Percentiles rank a stretch among this genome's conserved stretches.
Conservation (phyloP, 2,888 invertebrate species). For the Ashinkailepas kermadecensis region DNA sequence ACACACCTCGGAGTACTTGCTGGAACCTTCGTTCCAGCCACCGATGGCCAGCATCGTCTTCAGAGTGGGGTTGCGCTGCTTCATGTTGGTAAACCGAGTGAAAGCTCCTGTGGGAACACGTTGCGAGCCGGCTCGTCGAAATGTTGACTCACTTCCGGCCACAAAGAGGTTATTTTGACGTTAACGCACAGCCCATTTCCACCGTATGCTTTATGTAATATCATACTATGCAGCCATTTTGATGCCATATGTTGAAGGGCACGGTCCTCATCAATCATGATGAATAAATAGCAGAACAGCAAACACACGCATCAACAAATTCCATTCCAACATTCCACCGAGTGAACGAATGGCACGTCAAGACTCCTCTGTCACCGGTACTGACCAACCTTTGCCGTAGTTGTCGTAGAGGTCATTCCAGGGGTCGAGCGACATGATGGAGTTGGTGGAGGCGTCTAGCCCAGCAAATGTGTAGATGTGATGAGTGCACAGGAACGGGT, state of each 20-base stretch:
- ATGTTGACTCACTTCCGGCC: no score
- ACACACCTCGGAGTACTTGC: slow-evolving; percentile 47
- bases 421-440: slow-evolving; percentile 30
- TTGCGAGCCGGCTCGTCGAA: no score
- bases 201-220: no score
- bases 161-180: no score
- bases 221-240: no score
- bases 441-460: slow-evolving; percentile 47
- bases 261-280: no score
- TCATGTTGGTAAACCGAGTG: slow-evolving; percentile 40
- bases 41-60: slow-evolving; percentile 42
- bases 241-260: no score
- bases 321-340: background rate
- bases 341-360: no score
- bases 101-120: slow-evolving; percentile 38
- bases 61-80: slow-evolving; percentile 38
- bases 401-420: slow-evolving; percentile 15
- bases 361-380: no score
- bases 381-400: background rate
- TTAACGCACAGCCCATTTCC: no score
- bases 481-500: slow-evolving; percentile 64
- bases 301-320: background rate
- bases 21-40: slow-evolving; percentile 52
- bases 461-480: slow-evolving; percentile 66
- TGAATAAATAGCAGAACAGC: background rate